Base-by-base conservation (phyloP, 2,888 invertebrate species). In the Nemotelus pantherinus region DNA sequence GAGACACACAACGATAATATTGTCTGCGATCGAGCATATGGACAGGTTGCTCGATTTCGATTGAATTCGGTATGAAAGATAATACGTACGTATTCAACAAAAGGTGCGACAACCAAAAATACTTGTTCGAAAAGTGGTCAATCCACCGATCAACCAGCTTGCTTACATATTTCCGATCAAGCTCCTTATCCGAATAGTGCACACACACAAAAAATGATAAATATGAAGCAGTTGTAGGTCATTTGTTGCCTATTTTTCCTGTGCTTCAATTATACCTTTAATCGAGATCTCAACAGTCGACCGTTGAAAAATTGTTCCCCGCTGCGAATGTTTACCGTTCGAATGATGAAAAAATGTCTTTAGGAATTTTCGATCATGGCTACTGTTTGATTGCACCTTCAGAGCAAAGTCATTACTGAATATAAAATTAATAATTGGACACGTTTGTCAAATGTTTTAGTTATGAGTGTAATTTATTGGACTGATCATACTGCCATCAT, bases 161-260 rank as follows among this genome's bases (percentile, higher is more conserved):
- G 25, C 48, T 5, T 41, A 53, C 57, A 55, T 71, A 10, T 9
- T 25, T 55, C 55, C 70, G 45, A 55, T 25, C 65, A 10, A 43
- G 53, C 55, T 6, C 39, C 43, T 55, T 43, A 47, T n/a, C 43
- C 39, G 70, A 57, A 55, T 55, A 25, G 25, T 25, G 25, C 25
- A 25, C 25, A 25, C 65, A 7, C 39, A 25, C 3, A 9, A 68
- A 68, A 68, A 68, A 10, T 4, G 50, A 10, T 41, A 7, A 71
- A 71, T 55, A n/a, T 71, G 55, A 55, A 71, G 47, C 70, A 71
- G 70, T 71, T 71, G 70, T 55, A 55, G 70, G 70, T 71, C 70
- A 71, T 71, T 71, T 71, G 43, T 57, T 71, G 55, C 57, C 55
- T 7, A 9, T 55, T 68, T 48, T 68, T 50, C 25, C 39, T 50